Percentiles rank a stretch among this genome's conserved stretches.
Conservation (phyloP, 2,888 invertebrate genomes). For the Drosophila imparisetae region DNA sequence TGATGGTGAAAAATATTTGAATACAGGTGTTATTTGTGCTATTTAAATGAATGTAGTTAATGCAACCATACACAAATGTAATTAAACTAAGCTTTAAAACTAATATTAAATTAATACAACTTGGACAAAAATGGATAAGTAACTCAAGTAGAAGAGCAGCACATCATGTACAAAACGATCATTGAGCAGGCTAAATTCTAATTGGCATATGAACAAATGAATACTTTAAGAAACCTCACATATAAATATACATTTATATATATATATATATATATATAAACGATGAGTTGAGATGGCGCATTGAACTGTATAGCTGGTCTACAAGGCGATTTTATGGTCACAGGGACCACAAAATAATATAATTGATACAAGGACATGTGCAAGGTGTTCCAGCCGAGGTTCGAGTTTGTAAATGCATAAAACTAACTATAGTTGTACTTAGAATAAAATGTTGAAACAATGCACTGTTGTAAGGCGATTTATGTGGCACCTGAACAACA, state of each 20-base stretch:
- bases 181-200: conserved; percentile 45
- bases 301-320: conserved; percentile 54
- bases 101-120: conserved; percentile 27
- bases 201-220: conserved; percentile 52
- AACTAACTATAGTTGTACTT: conserved; percentile 39
- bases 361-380: conserved; percentile 2
- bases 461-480: conserved; percentile 58
- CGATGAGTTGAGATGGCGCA: conserved; percentile 16
- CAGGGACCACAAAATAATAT: conserved; percentile 62
- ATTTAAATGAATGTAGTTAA: conserved; percentile 66
- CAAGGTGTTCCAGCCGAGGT: conserved; percentile 21
- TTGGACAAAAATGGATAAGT: conserved; percentile 17
- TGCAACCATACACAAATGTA: conserved; percentile 41
- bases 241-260: conserved; percentile 22
- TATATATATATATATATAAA: conserved; percentile 32
- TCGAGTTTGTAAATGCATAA: conserved; percentile 19
- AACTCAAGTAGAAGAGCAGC: conserved; percentile 56
- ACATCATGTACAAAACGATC: conserved; percentile 68
- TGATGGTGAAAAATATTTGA: conserved; percentile 71
- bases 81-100: conserved; percentile 47
- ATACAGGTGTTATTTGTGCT: conserved; percentile 79
- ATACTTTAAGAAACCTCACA: conserved; percentile 31
- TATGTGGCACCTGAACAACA: conserved; percentile 52
- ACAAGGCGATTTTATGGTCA: conserved; percentile 54
- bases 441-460: conserved; percentile 54